Evolutionary conservation across 2,113 vertebrate species (phyloP).

Genomic region (Microcebus tavaratra): DNA sequence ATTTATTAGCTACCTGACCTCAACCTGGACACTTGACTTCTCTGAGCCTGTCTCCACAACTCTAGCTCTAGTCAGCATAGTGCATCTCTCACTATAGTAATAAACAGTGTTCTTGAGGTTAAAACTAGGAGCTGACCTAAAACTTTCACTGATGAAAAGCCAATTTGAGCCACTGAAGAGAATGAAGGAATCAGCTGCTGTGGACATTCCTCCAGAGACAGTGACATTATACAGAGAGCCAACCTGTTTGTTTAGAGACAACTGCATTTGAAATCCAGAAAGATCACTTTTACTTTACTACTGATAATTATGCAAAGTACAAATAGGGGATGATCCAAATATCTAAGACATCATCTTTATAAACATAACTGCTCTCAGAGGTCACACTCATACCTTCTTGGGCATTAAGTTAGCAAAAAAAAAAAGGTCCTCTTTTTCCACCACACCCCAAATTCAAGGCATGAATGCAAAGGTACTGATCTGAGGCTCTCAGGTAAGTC

Average conservation of each 20-base stretch:
- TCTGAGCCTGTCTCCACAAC: neutral
- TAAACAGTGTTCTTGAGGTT: neutral
- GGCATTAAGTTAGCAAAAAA: neutral
- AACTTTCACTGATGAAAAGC: conserved; percentile 14
- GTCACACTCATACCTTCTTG: neutral
- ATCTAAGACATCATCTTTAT: neutral
- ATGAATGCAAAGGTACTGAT: neutral
- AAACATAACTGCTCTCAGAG: neutral
- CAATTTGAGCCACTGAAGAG: conserved; percentile 14
- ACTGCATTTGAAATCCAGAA: conserved; percentile 32
- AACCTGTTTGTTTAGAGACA: neutral
- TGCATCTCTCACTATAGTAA: neutral
- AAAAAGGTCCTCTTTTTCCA: neutral
- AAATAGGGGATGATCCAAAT: neutral
- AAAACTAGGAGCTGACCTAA: conserved; percentile 24
- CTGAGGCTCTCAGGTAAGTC: neutral
- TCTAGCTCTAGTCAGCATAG: neutral
- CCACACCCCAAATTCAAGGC: neutral
- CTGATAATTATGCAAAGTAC: neutral
- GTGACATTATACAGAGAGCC: neutral
- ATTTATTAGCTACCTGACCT: neutral
- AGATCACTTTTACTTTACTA: conserved; percentile 5
- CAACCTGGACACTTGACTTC: neutral
- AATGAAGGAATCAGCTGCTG: neutral
- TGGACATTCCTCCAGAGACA: neutral